Conservation (phyloP, 2,888 invertebrate species). For the Halictus quadricinctus region DNA sequence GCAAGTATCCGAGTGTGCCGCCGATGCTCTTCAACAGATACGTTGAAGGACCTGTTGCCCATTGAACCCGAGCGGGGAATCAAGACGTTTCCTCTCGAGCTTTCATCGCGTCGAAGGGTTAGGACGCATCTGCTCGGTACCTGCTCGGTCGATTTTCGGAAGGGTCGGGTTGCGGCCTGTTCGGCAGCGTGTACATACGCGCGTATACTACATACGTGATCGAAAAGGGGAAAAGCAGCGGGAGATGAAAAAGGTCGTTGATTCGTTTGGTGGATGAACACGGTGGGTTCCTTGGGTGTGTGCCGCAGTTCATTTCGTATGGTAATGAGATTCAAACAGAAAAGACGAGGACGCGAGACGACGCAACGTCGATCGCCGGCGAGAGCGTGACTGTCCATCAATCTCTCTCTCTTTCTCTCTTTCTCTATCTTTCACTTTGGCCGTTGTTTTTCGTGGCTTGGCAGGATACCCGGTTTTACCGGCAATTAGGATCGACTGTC, state of each 20-base stretch:
- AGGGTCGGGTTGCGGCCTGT: slow-evolving; percentile 19
- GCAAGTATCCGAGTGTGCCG: slow-evolving; percentile 39
- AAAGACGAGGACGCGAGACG: slow-evolving; percentile 40
- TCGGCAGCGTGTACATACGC: background rate
- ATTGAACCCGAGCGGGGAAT: slow-evolving; percentile 45
- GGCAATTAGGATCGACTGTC: slow-evolving; percentile 51
- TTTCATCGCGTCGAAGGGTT: slow-evolving; percentile 50
- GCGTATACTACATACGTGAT: background rate
- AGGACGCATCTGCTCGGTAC: slow-evolving; percentile 66
- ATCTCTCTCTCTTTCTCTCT: slow-evolving; percentile 17
- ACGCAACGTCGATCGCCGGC: slow-evolving; percentile 15
- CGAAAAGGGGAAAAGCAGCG: slow-evolving; percentile 51
- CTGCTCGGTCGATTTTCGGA: slow-evolving; percentile 65
- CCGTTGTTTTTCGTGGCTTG: slow-evolving; percentile 37
- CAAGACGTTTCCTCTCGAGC: slow-evolving; percentile 59
- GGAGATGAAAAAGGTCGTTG: slow-evolving; percentile 58
- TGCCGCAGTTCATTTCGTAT: slow-evolving; percentile 57
- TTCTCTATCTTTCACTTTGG: background rate
- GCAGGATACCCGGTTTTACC: slow-evolving; percentile 39
- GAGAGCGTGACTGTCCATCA: slow-evolving; percentile 41
- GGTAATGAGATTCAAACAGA: slow-evolving; percentile 65
- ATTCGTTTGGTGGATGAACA: slow-evolving; percentile 47
- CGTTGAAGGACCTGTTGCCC: slow-evolving; percentile 40
- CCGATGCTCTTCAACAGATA: slow-evolving; percentile 34
- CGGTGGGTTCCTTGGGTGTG: slow-evolving; percentile 41